Evolutionary conservation across 2,888 invertebrate genomes (phyloP), one percentile per base, ranked within the genome.

Genomic region (Diogma glabrata): DNA sequence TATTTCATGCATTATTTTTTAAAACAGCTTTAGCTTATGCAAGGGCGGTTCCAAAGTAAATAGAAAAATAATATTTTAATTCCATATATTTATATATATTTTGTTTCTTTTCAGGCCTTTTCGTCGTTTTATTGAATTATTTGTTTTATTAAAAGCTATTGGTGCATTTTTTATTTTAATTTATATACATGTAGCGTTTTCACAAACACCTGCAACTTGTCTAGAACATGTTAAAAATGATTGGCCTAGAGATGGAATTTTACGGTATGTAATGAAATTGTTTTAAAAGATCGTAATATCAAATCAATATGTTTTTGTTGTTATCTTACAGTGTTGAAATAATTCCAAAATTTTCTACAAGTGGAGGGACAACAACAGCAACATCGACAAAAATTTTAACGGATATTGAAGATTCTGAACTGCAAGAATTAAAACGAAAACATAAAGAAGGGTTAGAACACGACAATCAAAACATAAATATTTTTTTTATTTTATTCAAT

Each of bases 191-290:
- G 81, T 91, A 66, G 87, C 88, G 55, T 95, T 96, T 70, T 90
- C 93, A 45, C 81, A 89, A 63, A 82, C 90, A 54, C 94, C 96
- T 7, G 88, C 91, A 51, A 91, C 91, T 60, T 99, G 99, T 67
- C 75, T 99, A 59, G 84, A 90, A 64, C 84, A 89, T 67, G 81
- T 94, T 26, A 81, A 85, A 64, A 79, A 85, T 57, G 81, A 84
- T 10, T 99, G 97, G 97, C 96, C 97, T 0, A 75, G 91, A 54
- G 90, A 94, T 69, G 97, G 97, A 4, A 91, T 99, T 58, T 74
- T 99, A 16, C 60, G 67, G 67, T 64, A 55, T n/a, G n/a, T n/a
- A n/a, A n/a, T n/a, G n/a, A n/a, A n/a, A n/a, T n/a, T n/a, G n/a
- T n/a, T n/a, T n/a, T n/a, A n/a, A n/a, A n/a, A n/a, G n/a, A n/a